These are phyloP conservation scores for Heliconius eleuchia DNA, from an alignment of 1,140 invertebrate genomes.

Conservation along the genomic window DNA sequence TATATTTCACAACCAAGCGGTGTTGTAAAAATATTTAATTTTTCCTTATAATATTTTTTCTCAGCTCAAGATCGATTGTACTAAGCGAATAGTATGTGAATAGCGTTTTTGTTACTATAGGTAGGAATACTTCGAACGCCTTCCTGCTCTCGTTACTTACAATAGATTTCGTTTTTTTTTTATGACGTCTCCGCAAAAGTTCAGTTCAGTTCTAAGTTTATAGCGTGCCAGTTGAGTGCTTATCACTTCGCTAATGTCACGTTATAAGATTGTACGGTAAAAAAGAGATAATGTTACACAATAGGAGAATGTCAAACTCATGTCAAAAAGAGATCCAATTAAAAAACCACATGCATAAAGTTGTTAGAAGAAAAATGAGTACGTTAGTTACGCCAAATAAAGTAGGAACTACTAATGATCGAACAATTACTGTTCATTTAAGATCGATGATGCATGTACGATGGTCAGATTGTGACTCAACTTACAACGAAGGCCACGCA, in stretches of 20 bases:
- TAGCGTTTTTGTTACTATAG: background rate
- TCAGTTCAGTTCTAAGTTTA: no score
- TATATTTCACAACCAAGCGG: no score
- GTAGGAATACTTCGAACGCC: background rate
- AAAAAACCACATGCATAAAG: no score
- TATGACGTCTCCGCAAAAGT: no score
- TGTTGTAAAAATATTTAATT: no score
- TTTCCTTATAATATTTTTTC: no score
- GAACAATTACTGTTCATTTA: background rate
- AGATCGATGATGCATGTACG: slow-evolving; percentile 66
- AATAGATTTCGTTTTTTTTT: background rate
- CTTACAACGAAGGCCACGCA: slow-evolving; percentile 55
- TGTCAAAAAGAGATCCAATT: no score
- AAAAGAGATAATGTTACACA: no score
- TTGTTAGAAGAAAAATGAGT: background rate
- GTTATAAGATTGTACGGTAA: no score
- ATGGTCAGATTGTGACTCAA: slow-evolving; percentile 65
- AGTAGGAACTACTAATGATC: background rate
- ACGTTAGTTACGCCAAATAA: background rate
- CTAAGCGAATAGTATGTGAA: background rate
- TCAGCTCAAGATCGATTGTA: background rate
- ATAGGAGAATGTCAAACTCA: no score
- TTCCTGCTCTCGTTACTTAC: background rate
- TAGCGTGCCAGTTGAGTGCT: no score
- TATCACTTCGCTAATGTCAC: no score